Conservation (phyloP, 2,113 vertebrate species). For the Megaceryle maxima region DNA sequence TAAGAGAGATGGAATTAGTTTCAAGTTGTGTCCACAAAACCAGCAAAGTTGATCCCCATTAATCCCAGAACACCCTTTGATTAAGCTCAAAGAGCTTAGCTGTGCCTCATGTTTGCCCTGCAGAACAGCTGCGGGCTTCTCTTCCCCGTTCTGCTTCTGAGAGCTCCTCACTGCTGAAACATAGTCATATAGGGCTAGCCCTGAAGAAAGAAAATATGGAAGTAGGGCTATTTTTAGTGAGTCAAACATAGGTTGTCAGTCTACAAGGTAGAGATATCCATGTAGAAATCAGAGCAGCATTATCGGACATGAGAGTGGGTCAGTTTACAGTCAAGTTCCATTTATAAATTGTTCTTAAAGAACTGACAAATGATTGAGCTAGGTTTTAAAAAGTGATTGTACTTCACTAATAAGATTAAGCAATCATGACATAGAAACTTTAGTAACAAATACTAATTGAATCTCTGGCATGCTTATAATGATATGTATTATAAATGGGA, state of each 20-base stretch:
- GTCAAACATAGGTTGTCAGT: background rate
- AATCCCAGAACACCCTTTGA: background rate
- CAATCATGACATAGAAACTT: background rate
- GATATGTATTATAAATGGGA: background rate
- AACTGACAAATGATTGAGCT: background rate
- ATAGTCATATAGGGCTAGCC: accelerated
- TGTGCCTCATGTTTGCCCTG: background rate
- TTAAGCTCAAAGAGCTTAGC: background rate
- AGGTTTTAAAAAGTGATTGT: slow-evolving; percentile 5
- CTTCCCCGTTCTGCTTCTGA: background rate
- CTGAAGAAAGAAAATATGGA: background rate
- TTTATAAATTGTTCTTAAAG: background rate
- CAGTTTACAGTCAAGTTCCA: background rate
- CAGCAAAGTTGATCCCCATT: background rate
- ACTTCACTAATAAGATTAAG: slow-evolving; percentile 12
- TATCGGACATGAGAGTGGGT: accelerated
- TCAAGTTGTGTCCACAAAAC: background rate
- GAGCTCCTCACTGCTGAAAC: background rate
- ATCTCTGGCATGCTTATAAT: background rate
- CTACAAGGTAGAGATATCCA: background rate
- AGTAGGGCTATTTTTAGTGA: background rate
- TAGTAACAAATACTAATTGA: slow-evolving; percentile 28
- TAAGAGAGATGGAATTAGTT: background rate
- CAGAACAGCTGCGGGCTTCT: background rate
- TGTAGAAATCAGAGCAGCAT: background rate